Conservation (phyloP, 2,797 vertebrate species). For the Craterocephalus amniculus region DNA sequence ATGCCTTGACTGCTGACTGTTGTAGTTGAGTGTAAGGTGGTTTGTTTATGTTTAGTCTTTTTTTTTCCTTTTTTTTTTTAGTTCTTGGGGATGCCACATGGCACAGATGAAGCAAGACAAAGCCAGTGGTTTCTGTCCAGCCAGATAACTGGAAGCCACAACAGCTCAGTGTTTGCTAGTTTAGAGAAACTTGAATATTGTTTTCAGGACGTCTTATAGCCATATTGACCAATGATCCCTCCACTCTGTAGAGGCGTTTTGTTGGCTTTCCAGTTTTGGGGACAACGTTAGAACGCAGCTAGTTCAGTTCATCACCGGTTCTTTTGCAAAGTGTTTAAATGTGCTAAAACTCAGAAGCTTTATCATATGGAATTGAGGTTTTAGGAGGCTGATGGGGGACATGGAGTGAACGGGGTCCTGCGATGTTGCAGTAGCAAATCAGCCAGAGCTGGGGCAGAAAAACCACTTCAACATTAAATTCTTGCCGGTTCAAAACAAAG, state of each 20-base stretch:
- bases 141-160: slow-evolving; percentile 32
- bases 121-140: not conserved
- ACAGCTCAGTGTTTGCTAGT: slow-evolving; percentile 33
- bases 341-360: slow-evolving; percentile 24
- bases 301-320: slow-evolving; percentile 18
- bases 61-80: not conserved
- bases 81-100: not conserved
- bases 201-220: slow-evolving; percentile 68
- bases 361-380: slow-evolving; percentile 49
- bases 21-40: slow-evolving; percentile 32
- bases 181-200: slow-evolving; percentile 57
- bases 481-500: not conserved
- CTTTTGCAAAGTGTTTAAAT: not conserved
- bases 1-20: slow-evolving; percentile 74
- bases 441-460: slow-evolving; percentile 38
- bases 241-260: slow-evolving; percentile 30
- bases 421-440: slow-evolving; percentile 20
- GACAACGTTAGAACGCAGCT: slow-evolving; percentile 10
- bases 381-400: not conserved
- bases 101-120: too few relatives aligned
- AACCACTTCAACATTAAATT: slow-evolving; percentile 8
- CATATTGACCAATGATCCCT: slow-evolving; percentile 65
- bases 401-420: slow-evolving; percentile 13
- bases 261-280: slow-evolving; percentile 22
- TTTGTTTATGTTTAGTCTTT: slow-evolving; percentile 1